Conservation (phyloP, 2,888 invertebrate genomes). For the Himalopsyche anomala region DNA sequence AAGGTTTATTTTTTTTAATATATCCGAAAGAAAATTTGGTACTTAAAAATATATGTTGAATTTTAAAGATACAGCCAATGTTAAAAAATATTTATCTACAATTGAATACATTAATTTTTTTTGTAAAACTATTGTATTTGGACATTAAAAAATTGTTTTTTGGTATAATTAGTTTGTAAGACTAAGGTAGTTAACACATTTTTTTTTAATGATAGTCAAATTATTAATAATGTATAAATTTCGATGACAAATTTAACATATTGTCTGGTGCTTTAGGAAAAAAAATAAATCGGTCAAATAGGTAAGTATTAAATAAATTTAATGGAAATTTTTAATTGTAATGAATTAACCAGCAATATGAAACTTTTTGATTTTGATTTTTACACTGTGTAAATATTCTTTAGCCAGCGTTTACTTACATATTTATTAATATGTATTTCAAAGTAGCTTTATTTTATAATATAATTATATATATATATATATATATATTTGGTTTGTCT, state of each 20-base stretch:
- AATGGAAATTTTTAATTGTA: not conserved
- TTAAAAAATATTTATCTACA: too few species aligned
- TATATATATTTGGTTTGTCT: not conserved
- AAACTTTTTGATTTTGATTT: not conserved
- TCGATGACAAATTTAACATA: conserved; percentile 50
- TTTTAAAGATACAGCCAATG: too few species aligned
- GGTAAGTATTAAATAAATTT: not conserved
- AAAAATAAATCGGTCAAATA: not conserved
- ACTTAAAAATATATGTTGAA: too few species aligned
- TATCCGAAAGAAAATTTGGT: too few species aligned
- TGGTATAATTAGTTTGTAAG: not conserved
- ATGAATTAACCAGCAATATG: not conserved
- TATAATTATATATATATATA: too few species aligned
- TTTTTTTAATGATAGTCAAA: not conserved
- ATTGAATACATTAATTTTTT: too few species aligned
- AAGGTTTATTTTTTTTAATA: too few species aligned
- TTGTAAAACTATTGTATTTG: too few species aligned
- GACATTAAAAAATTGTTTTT: not conserved
- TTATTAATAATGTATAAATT: not conserved
- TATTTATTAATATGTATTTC: not conserved
- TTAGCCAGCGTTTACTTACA: not conserved
- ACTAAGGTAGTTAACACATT: not conserved
- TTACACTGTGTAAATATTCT: conserved; percentile 22
- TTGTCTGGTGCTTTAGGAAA: conserved; percentile 56
- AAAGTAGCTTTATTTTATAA: too few species aligned